phyloP scores from a whole-genome alignment of 2,113 vertebrate species.

The Pteropus alecto region DNA sequence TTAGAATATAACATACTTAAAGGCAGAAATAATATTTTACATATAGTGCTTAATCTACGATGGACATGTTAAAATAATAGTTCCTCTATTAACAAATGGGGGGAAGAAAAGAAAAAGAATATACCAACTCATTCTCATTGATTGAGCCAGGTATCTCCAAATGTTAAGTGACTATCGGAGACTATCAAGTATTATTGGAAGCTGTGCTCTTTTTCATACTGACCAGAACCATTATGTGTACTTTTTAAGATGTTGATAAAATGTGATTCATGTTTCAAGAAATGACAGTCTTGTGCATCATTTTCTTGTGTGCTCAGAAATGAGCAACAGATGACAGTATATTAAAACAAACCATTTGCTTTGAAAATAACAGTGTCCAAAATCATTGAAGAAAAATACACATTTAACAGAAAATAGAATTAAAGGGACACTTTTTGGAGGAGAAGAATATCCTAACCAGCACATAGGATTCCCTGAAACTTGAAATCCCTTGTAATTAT shows the following conservation, averaged over 20 bases:
- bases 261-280: constrained; percentile 16
- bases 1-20: background rate
- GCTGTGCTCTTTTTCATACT: background rate
- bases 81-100: background rate
- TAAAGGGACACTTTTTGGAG: background rate
- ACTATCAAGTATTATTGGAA: background rate
- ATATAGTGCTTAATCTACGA: background rate
- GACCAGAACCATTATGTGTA: background rate
- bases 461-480: background rate
- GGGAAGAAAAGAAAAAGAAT: background rate
- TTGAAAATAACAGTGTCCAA: background rate
- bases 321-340: background rate
- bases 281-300: background rate
- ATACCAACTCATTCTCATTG: background rate
- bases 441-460: background rate
- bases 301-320: background rate
- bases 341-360: background rate
- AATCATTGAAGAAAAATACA: constrained; percentile 17
- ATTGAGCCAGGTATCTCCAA: background rate
- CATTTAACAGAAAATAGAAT: background rate
- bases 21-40: background rate
- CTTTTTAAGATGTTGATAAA: background rate
- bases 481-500: background rate
- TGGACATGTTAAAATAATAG: background rate
- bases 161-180: background rate